A percentile compares a stretch with the other conserved stretches of the same genome.
Evolutionary conservation across 2,113 vertebrate species (phyloP).

Genomic region (Excalfactoria chinensis): DNA sequence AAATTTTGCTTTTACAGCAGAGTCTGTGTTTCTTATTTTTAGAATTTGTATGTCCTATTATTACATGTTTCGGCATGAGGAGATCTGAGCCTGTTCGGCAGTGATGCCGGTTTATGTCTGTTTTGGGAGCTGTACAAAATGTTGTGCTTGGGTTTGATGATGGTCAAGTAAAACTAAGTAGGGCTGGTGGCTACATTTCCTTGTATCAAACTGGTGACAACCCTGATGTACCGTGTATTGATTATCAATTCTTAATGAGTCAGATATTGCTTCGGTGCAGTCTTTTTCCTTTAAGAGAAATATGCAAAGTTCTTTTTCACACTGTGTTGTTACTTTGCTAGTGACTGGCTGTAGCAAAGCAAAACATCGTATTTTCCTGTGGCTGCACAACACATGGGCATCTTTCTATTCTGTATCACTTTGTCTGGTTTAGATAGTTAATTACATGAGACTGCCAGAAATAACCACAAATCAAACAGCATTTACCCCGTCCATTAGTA

Average conservation of each 20-base stretch:
- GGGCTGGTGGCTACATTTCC: background rate
- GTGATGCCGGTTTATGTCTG: accelerated
- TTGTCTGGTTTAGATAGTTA: slow-evolving; percentile 18
- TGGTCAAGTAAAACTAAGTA: background rate
- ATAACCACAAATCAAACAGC: slow-evolving; percentile 18
- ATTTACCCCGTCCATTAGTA: slow-evolving; percentile 19
- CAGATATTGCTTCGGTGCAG: background rate
- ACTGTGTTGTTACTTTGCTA: background rate
- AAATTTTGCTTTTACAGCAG: background rate
- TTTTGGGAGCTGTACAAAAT: background rate
- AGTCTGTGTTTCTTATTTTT: background rate
- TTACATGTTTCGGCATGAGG: background rate
- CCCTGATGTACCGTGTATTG: accelerated
- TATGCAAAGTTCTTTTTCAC: background rate
- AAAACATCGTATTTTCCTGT: background rate
- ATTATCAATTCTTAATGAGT: background rate
- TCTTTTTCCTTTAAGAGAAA: background rate
- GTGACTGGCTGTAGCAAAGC: background rate
- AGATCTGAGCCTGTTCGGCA: background rate
- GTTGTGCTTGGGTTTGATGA: background rate
- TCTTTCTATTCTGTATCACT: background rate
- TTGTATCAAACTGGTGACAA: background rate
- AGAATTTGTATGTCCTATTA: background rate
- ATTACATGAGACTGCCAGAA: slow-evolving; percentile 46
- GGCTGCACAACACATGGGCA: background rate